These are phyloP conservation scores for Mesorhabditis spiculigera DNA, from an alignment of 2,888 invertebrate species.

Conservation along the genomic window DNA sequence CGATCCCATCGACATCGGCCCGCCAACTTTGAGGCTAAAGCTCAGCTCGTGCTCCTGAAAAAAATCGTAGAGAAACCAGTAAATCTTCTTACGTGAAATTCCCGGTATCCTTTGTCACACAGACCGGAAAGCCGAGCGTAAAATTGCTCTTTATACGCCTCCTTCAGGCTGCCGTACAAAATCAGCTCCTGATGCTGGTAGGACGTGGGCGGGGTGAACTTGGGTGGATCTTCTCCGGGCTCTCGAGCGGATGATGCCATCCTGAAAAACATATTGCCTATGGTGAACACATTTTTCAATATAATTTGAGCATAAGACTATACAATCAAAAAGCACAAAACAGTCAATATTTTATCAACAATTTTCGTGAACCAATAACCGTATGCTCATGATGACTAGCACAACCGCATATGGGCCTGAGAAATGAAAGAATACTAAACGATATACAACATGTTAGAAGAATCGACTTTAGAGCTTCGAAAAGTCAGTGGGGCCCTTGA, in stretches of 20 bases:
- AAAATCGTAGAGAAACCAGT: background rate
- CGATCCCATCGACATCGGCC: conserved; percentile 15
- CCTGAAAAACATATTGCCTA: background rate
- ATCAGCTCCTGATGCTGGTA: conserved; percentile 6
- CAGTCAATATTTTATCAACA: too few species aligned
- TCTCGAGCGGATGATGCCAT: background rate
- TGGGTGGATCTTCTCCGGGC: background rate
- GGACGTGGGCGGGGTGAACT: background rate
- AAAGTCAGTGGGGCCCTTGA: conserved; percentile 42
- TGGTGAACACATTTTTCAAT: too few species aligned
- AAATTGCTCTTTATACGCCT: background rate
- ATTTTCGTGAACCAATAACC: too few species aligned
- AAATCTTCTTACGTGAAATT: conserved; percentile 18
- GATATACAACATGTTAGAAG: too few species aligned
- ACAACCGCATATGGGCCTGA: too few species aligned
- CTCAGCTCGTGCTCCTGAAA: conserved; percentile 39
- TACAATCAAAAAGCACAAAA: too few species aligned
- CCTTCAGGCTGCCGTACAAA: background rate
- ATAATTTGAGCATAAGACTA: too few species aligned
- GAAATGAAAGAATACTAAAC: too few species aligned
- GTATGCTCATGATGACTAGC: too few species aligned
- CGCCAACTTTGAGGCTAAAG: conserved; percentile 29
- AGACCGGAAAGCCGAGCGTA: conserved; percentile 26
- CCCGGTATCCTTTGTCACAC: conserved; percentile 36
- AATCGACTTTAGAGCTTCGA: conserved; percentile 13